Evolutionary conservation across 2,888 invertebrate species (phyloP).

Genomic region (Ditula angustiorana): DNA sequence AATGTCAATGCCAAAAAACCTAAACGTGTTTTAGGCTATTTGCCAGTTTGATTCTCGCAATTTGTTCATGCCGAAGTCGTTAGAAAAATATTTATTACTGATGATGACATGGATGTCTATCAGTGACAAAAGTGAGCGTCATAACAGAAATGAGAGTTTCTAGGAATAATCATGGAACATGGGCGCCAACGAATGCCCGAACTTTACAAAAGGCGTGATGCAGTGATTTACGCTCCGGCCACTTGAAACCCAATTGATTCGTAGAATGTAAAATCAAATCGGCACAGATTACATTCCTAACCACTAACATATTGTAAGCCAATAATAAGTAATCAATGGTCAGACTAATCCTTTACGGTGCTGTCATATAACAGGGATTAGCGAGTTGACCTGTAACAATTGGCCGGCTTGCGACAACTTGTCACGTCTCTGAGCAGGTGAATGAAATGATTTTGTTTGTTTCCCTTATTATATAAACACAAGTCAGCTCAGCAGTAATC

Average conservation of each 20-base stretch:
- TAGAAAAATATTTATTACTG: conserved; percentile 41
- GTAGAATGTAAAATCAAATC: conserved; percentile 47
- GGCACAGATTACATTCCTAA: conserved; percentile 47
- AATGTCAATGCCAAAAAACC: conserved; percentile 41
- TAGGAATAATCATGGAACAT: conserved; percentile 9
- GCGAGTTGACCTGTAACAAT: conserved; percentile 33
- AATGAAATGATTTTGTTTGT: conserved; percentile 6
- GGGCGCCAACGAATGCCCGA: conserved; percentile 43
- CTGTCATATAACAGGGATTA: conserved; percentile 46
- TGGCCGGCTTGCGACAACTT: not conserved
- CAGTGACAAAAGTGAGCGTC: too few relatives aligned
- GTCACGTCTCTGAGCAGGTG: not conserved
- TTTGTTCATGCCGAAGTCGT: conserved; percentile 25
- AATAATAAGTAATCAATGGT: conserved; percentile 49
- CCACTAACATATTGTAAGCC: conserved; percentile 49
- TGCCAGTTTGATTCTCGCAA: conserved; percentile 43
- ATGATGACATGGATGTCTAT: conserved; percentile 55
- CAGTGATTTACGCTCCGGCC: conserved; percentile 38
- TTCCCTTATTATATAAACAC: conserved; percentile 15
- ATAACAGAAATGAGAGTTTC: not conserved
- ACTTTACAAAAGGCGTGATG: conserved; percentile 30
- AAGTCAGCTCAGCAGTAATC: conserved; percentile 30
- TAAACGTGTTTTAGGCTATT: conserved; percentile 42
- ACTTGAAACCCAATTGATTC: conserved; percentile 47
- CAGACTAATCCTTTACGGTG: conserved; percentile 45